These are phyloP conservation scores for Sinocyclocheilus anshuiensis DNA, from an alignment of 2,113 vertebrate genomes.

Conservation along the genomic window DNA sequence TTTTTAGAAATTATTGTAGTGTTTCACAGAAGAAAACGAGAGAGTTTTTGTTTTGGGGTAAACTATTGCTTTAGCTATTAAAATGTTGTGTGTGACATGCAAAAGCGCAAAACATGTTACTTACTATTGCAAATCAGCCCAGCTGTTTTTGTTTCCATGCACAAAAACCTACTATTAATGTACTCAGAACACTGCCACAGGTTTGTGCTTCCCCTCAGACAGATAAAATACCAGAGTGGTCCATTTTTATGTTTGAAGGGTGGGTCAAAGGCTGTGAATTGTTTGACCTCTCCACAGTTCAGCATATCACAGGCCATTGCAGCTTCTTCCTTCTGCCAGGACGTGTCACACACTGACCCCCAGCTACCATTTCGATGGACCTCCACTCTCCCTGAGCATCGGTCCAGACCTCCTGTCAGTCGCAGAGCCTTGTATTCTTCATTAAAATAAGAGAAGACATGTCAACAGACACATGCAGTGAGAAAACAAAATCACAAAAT, in stretches of 20 bases:
- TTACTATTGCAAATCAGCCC: slow-evolving; percentile 67
- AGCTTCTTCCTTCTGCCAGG: slow-evolving; percentile 59
- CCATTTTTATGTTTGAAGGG: slow-evolving; percentile 52
- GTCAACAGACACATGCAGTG: background rate
- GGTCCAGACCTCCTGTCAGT: slow-evolving; percentile 70
- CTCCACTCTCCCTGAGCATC: slow-evolving; percentile 73
- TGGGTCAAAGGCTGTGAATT: slow-evolving; percentile 35
- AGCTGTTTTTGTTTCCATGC: slow-evolving; percentile 50
- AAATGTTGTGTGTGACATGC: background rate
- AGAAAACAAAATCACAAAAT: background rate
- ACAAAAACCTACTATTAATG: fast-evolving
- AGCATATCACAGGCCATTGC: slow-evolving; percentile 69
- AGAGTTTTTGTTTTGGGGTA: background rate
- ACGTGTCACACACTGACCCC: slow-evolving; percentile 69
- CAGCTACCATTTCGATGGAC: slow-evolving; percentile 74
- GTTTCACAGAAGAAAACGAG: background rate
- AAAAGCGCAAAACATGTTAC: slow-evolving; percentile 39
- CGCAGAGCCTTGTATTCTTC: slow-evolving; percentile 70
- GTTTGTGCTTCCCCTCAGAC: fast-evolving
- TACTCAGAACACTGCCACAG: slow-evolving; percentile 66
- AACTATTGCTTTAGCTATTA: background rate
- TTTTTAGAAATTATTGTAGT: background rate
- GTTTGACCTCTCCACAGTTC: slow-evolving; percentile 30
- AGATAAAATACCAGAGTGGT: slow-evolving; percentile 2
- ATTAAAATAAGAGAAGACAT: slow-evolving; percentile 19